Conservation (phyloP, 2,888 invertebrate species). For the Tubulanus polymorphus region DNA sequence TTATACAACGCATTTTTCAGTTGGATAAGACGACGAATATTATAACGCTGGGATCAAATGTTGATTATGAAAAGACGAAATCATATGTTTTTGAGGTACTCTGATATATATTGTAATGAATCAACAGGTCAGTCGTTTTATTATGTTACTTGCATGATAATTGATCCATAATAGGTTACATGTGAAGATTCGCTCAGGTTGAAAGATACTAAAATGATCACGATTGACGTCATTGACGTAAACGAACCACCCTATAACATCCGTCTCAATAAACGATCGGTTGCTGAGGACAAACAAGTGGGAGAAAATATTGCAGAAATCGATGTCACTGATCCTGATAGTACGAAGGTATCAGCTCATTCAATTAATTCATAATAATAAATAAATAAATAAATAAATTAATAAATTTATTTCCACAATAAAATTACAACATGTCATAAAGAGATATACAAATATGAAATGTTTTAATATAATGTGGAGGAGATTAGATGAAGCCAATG, state of each 20-base stretch:
- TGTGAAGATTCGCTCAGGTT: neutral
- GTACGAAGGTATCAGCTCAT: too few species aligned
- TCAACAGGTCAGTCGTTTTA: too few species aligned
- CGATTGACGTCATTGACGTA: conserved; percentile 22
- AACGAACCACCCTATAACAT: conserved; percentile 29
- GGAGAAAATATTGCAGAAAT: conserved; percentile 16
- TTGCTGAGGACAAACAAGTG: conserved; percentile 18
- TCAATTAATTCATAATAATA: too few species aligned
- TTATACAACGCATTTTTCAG: neutral
- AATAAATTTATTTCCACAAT: too few species aligned
- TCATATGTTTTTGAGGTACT: neutral
- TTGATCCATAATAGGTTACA: neutral
- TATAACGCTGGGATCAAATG: neutral
- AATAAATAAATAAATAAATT: too few species aligned
- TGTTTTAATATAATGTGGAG: too few species aligned
- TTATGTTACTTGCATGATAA: too few species aligned
- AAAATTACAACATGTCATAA: too few species aligned
- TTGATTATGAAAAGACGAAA: conserved; percentile 1
- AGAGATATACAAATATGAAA: too few species aligned
- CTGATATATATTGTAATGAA: too few species aligned
- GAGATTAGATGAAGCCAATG: too few species aligned
- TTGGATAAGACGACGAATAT: neutral
- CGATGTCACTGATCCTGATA: conserved; percentile 23
- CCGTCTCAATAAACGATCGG: neutral
- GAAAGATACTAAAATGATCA: conserved; percentile 21